Percentiles rank a stretch among this genome's conserved stretches.
phyloP scores from a whole-genome alignment of 2,113 vertebrate genomes.

The Poecilia latipinna region DNA sequence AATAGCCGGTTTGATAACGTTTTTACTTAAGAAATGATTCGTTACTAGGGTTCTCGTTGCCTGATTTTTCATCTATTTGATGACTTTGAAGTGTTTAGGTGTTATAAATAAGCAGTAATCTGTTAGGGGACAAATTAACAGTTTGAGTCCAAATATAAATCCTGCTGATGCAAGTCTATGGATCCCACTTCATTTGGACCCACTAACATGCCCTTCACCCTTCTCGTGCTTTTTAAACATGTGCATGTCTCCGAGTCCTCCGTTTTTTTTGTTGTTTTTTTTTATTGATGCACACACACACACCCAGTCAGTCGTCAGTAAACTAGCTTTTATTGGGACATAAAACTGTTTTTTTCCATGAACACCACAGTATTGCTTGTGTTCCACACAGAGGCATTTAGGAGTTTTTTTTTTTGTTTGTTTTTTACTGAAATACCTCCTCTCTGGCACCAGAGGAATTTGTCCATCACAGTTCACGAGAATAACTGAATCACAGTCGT shows the following conservation, averaged over 20 bases:
- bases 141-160: conserved; percentile 11
- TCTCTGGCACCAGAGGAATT: conserved; percentile 59
- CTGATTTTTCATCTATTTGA: too few species aligned
- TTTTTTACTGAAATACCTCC: conserved; percentile 60
- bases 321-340: conserved; percentile 73
- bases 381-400: conserved; percentile 59
- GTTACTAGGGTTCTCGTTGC: too few species aligned
- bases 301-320: conserved; percentile 66
- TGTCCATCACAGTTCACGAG: conserved; percentile 54
- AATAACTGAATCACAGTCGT: conserved; percentile 55
- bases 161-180: conserved; percentile 22
- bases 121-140: neutral
- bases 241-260: conserved; percentile 30
- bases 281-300: conserved; percentile 72
- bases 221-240: conserved; percentile 41
- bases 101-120: too few species aligned
- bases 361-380: conserved; percentile 54
- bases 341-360: conserved; percentile 76
- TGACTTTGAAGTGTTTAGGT: too few species aligned
- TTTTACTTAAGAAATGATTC: too few species aligned
- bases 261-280: conserved; percentile 4
- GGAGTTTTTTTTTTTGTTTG: conserved; percentile 30
- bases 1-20: too few species aligned
- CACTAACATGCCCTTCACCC: conserved; percentile 31
- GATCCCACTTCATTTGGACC: conserved; percentile 46